Conservation (phyloP, 2,888 invertebrate genomes). For the Biston stratarius region DNA sequence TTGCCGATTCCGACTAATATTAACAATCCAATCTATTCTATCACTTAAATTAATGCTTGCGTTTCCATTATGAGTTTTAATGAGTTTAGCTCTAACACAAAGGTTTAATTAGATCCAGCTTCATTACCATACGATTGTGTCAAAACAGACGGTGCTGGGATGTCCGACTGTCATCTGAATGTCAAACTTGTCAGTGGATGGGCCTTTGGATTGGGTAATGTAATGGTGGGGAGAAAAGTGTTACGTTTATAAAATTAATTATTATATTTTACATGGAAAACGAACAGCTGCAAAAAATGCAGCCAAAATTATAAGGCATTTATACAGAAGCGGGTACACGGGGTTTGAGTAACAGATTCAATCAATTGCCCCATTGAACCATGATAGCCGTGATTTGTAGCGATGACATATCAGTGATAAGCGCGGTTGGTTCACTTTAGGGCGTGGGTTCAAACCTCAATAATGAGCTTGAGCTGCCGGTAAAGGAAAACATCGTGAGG, state of each 20-base stretch:
- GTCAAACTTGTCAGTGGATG: conserved; percentile 67
- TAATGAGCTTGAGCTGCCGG: too few relatives aligned
- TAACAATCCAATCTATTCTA: conserved; percentile 21
- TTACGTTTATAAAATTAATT: not conserved
- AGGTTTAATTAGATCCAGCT: conserved; percentile 73
- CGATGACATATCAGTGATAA: too few relatives aligned
- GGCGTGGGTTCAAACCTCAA: too few relatives aligned
- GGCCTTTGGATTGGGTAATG: conserved; percentile 55
- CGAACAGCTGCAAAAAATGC: too few relatives aligned
- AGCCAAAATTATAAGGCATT: not conserved
- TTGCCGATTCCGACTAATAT: not conserved
- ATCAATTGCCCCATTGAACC: too few relatives aligned
- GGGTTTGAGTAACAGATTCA: too few relatives aligned
- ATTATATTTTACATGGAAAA: too few relatives aligned
- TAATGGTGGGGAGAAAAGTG: conserved; percentile 53
- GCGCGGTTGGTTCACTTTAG: too few relatives aligned
- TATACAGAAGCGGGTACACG: too few relatives aligned
- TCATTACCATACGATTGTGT: conserved; percentile 77
- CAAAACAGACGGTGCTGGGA: conserved; percentile 69
- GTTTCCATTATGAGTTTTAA: conserved; percentile 62
- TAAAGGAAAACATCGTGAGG: too few relatives aligned
- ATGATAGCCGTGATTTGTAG: too few relatives aligned
- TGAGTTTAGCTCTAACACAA: conserved; percentile 73
- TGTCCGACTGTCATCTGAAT: conserved; percentile 72
- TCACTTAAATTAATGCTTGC: conserved; percentile 51